Base-by-base conservation (phyloP, 2,113 vertebrate genomes). In the Origma solitaria region DNA sequence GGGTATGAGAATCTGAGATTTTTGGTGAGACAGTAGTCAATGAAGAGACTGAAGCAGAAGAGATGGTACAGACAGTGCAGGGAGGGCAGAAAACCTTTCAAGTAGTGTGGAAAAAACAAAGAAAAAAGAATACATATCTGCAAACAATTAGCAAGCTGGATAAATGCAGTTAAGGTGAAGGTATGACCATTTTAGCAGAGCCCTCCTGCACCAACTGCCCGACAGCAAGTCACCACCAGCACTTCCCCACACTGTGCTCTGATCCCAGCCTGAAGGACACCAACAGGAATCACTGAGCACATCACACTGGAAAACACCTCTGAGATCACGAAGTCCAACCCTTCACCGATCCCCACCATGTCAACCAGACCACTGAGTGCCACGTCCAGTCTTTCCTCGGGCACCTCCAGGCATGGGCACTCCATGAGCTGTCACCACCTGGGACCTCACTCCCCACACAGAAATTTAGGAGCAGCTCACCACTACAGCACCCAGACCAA, bases 341-440 rank as follows among this genome's bases (percentile, higher is more conserved):
- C 21, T 24, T n/a, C 28, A 3, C 2, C 0, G 0, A 25, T 2
- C 1, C 16, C 28, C 28, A n/a, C 33, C 13, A 2, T 4, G 19
- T 12, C 69, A 37, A n/a, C 61, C 38, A 53, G 53, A 38, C 33
- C 60, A 33, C 22, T 1, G 5, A 51, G 69, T 33, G 45, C 64
- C 54, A 78, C n/a, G 1, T 14, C 53, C 44, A 44, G 82, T 6
- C 68, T 1, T 18, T 12, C 13, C n/a, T 1, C 6, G 23, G n/a
- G 14, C 53, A 38, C 28, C 69, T 45, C 53, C 78, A 68, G n/a
- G 45, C 11, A 30, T 20, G 53, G 38, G 23, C 15, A 51, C 45
- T 13, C 66, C 28, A 18, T 0, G 16, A 66, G 60, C 72, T 61
- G 47, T 23, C 89, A 80, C 31, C 79, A 53, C 30, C 60, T 11